Evolutionary conservation across 2,888 invertebrate genomes (phyloP), one percentile per base, ranked within the genome.

Genomic region (Alloplasta piceator): DNA sequence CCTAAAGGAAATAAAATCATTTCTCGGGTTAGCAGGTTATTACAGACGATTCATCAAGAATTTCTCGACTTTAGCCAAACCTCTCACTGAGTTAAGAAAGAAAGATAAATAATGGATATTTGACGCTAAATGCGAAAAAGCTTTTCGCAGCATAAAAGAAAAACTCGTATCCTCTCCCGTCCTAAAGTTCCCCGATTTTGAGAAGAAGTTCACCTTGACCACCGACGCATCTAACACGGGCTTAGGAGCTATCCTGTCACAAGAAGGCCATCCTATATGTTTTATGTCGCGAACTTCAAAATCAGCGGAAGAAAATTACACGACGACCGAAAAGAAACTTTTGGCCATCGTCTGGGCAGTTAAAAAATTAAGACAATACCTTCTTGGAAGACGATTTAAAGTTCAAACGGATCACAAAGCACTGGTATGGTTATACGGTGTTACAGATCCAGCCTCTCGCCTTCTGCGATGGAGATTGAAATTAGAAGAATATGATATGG

Each of bases 211-310:
- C 74, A 85, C 74, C 63, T 75, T 87, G 61, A 87, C 86, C 36
- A 90, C 86, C 39, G 91, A 86, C 76, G 90, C 87, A n/a, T 87
- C 84, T 55, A 87, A 86, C 55, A 85, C 79, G 67, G 89, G 86
- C 6, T 84, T 87, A 58, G 89, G 86, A 16, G 84, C 86, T 26
- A 85, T 91, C 9, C 68, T 90, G 1, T 86, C 89, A 0, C 91
- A 92, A 81, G 85, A 84, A 0, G 91, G 91, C 50, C 77, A 86
- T 12, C 90, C 90, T 7, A 84, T 90, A 14, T 87, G 89, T 10
- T 91, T 87, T 73, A 87, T 88, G 4, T 87, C 86, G n/a, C 66
- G 89, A 39, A 87, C 87, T 72, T 63, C 84, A 79, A 79, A 80
- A 46, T 63, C 72, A 36, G 72, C 80, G 1, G 82, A 83, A 58